Evolutionary conservation across 2,113 vertebrate genomes (phyloP).

Genomic region (Petrocephalus microphthalmus): DNA sequence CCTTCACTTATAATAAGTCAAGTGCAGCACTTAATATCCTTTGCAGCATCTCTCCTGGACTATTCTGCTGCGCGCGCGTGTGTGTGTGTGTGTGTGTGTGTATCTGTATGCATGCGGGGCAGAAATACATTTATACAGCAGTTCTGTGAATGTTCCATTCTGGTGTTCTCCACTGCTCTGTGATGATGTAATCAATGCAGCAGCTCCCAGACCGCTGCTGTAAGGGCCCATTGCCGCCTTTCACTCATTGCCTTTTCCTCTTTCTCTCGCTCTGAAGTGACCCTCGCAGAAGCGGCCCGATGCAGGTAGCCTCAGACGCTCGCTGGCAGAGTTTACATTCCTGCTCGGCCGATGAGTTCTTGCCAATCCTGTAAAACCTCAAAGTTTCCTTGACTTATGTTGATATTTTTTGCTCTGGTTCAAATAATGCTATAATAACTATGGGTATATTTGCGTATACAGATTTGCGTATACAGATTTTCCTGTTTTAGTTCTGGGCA

Average conservation of each 20-base stretch:
- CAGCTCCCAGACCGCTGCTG: constrained; percentile 14
- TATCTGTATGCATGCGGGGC: not conserved
- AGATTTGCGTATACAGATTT: not conserved
- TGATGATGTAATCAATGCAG: constrained; percentile 29
- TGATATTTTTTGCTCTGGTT: not conserved
- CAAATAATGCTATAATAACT: not conserved
- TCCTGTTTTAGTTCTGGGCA: not conserved
- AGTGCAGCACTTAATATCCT: constrained; percentile 19
- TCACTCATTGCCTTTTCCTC: not conserved
- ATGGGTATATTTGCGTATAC: not conserved
- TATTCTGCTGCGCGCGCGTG: constrained; percentile 3
- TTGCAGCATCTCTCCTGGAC: constrained; percentile 17
- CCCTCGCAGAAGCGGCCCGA: not conserved
- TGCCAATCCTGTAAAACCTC: not conserved
- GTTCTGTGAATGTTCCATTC: not conserved
- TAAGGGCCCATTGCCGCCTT: not conserved
- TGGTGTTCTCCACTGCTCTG: not conserved
- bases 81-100: not conserved
- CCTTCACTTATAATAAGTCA: not conserved
- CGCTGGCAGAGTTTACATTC: no score
- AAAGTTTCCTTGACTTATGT: not conserved
- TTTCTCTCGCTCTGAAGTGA: constrained; percentile 9
- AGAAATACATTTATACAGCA: not conserved
- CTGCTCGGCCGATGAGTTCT: not conserved
- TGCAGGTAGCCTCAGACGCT: not conserved